Conservation (phyloP, 2,888 invertebrate genomes). For the Drosophila quinaria region DNA sequence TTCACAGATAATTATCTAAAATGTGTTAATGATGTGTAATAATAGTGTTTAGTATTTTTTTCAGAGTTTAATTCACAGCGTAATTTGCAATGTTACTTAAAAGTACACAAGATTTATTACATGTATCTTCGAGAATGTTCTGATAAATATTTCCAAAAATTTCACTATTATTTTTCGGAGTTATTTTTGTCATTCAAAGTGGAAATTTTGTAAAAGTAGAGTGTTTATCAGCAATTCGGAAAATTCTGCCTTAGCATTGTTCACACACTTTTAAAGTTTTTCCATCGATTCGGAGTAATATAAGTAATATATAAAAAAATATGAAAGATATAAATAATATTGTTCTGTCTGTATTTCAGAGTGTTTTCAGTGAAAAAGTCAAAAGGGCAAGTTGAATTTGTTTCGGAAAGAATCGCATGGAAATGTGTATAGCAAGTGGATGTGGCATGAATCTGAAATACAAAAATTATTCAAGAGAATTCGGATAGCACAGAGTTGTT, state of each 20-base stretch:
- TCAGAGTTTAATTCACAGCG: not conserved
- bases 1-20: conserved; percentile 20
- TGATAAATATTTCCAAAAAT: not conserved
- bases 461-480: conserved; percentile 14
- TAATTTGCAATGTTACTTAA: not conserved
- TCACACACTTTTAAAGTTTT: not conserved
- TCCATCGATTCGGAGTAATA: not conserved
- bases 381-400: not conserved
- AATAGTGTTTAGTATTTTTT: not conserved
- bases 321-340: not conserved
- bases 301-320: not conserved
- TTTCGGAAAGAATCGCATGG: not conserved
- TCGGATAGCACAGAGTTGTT: conserved; percentile 38
- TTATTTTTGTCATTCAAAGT: not conserved
- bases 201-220: not conserved
- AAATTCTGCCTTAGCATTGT: not conserved
- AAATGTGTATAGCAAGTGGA: not conserved
- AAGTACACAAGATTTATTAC: not conserved
- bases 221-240: not conserved
- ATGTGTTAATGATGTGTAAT: conserved; percentile 1
- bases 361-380: not conserved
- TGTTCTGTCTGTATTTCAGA: not conserved
- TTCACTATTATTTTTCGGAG: not conserved
- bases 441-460: not conserved
- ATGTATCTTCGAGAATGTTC: not conserved